Evolutionary conservation across 2,888 invertebrate genomes (phyloP), one percentile per base, ranked within the genome.

Genomic region (Operophtera brumata): DNA sequence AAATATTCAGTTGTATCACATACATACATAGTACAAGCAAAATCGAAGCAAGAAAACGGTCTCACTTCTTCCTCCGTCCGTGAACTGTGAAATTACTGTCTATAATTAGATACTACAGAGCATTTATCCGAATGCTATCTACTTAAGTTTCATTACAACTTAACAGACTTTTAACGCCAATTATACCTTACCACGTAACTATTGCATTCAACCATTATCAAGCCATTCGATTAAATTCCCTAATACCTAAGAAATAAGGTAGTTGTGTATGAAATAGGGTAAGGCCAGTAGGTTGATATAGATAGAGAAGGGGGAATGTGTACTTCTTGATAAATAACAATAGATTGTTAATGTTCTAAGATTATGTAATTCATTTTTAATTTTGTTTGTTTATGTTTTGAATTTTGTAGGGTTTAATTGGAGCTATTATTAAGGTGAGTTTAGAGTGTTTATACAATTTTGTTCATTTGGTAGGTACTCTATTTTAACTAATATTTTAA

Each of bases 141-240:
- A 87, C 80, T 85, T 83, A 82, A 74, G 77, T 81, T 82, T 77
- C 78, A 83, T 86, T 86, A 82, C 78, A 81, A 83, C 80, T 84
- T 87, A 86, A 84, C 84, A 86, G 79, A 81, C 84, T 84, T 79
- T 88, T 86, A 87, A 79, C 84, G 77, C 77, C 81, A 86, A 87
- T 88, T 89, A 87, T 75, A 63, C 64, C 58, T 48, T 51, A 67
- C 78, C 58, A 75, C 64, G 49, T 61, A 61, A 59, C 48, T 47
- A 54, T 61, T 69, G 58, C 68, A 44, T 49, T 8, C 47, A 14
- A 37, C 2, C 20, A 50, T n/a, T 32, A 4, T 2, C 10, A 13
- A 20, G 26, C 30, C 11, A 51, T 26, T 41, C 32, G 9, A 75
- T 54, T 62, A 7, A 72, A 12, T 46, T 50, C 63, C n/a, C 59